A percentile compares a stretch with the other conserved stretches of the same genome.
These are phyloP conservation scores for Epirrita christyi DNA, from an alignment of 2,888 invertebrate species.

Conservation along the genomic window DNA sequence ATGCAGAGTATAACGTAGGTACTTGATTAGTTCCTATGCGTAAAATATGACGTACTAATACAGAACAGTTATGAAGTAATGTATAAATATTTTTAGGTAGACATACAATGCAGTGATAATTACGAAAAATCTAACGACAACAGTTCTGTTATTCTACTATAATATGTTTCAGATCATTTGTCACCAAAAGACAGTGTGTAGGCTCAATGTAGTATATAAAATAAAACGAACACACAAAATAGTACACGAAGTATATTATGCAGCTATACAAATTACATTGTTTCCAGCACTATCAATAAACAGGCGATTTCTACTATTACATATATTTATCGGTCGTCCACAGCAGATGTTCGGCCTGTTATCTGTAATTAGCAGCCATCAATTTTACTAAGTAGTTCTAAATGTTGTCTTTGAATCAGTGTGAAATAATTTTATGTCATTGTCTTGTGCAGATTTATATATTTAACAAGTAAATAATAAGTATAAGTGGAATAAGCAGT, in stretches of 20 bases:
- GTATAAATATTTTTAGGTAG: not conserved
- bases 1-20: constrained; percentile 4
- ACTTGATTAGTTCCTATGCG: not conserved
- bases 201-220: too few species aligned
- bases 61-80: too few species aligned
- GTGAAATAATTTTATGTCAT: not conserved
- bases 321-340: constrained; percentile 31
- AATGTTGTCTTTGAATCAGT: constrained; percentile 1
- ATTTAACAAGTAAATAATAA: too few species aligned
- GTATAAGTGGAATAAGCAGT: too few species aligned
- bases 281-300: constrained; percentile 8
- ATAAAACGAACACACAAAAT: not conserved
- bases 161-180: too few species aligned
- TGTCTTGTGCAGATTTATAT: too few species aligned
- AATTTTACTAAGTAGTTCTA: constrained; percentile 12
- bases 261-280: constrained; percentile 8
- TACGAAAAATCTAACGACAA: not conserved
- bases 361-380: constrained; percentile 21
- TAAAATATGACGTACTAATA: not conserved
- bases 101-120: not conserved
- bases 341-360: constrained; percentile 27
- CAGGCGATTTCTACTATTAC: constrained; percentile 27
- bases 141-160: too few species aligned
- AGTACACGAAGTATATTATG: not conserved
- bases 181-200: too few species aligned